These are phyloP conservation scores for Tolmerus cingulatus DNA, from an alignment of 2,888 invertebrate species.

Conservation along the genomic window DNA sequence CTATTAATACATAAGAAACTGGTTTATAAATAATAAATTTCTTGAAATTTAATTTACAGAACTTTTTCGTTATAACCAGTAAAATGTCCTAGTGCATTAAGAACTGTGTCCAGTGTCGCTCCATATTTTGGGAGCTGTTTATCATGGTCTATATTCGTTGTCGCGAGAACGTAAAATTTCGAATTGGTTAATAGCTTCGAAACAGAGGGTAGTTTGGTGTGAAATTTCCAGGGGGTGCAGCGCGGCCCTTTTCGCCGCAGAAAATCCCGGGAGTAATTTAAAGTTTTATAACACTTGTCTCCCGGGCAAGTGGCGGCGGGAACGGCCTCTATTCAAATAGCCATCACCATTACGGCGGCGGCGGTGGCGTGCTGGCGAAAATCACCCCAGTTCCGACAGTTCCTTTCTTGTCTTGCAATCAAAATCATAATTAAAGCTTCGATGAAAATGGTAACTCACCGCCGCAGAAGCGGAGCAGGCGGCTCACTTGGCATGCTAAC, in stretches of 20 bases:
- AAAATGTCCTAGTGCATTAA: too few relatives aligned
- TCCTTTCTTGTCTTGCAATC: constrained; percentile 36
- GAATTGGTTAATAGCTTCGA: neutral
- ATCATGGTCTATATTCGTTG: too few relatives aligned
- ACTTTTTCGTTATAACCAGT: too few relatives aligned
- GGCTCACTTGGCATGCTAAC: constrained; percentile 31
- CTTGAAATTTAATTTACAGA: too few relatives aligned
- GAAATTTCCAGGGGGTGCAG: neutral
- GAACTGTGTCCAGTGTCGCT: too few relatives aligned
- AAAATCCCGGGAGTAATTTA: neutral
- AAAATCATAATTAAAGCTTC: constrained; percentile 38
- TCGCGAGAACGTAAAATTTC: too few relatives aligned
- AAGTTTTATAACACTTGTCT: neutral
- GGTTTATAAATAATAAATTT: too few relatives aligned
- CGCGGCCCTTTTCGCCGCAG: neutral
- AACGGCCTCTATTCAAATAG: neutral
- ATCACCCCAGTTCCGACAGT: constrained; percentile 26
- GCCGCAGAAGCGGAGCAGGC: neutral
- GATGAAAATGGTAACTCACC: constrained; percentile 35
- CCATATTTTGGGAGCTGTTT: too few relatives aligned
- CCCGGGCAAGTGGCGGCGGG: neutral
- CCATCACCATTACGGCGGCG: neutral
- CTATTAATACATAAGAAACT: too few relatives aligned
- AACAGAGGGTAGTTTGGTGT: neutral
- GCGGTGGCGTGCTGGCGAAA: constrained; percentile 17